These are phyloP conservation scores for Ormyrus thymus DNA, from an alignment of 2,888 invertebrate species.

Conservation along the genomic window DNA sequence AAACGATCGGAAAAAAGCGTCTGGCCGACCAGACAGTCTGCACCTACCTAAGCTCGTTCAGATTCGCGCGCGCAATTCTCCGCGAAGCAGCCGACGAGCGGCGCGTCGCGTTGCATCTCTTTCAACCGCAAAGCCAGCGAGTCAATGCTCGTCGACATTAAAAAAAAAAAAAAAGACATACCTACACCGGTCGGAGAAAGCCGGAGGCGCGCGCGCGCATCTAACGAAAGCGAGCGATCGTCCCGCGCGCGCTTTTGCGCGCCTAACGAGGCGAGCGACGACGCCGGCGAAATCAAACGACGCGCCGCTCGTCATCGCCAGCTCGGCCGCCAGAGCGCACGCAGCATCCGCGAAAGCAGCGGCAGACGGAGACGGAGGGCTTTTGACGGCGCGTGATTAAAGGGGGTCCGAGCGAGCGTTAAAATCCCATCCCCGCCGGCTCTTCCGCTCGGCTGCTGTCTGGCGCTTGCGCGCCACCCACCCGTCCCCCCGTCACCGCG, in stretches of 20 bases:
- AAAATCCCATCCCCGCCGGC: conserved; percentile 4
- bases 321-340: neutral
- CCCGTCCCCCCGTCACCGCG: neutral
- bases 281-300: conserved; percentile 38
- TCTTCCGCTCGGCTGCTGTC: neutral
- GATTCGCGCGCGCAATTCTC: too few species aligned
- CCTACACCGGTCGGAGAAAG: neutral
- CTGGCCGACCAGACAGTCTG: too few species aligned
- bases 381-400: conserved; percentile 34
- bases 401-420: conserved; percentile 19
- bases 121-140: neutral
- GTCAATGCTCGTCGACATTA: conserved; percentile 14
- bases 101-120: neutral
- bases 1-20: too few species aligned
- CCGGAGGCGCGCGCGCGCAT: neutral
- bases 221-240: conserved; percentile 7
- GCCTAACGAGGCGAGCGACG: conserved; percentile 45
- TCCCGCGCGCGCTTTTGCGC: conserved; percentile 7
- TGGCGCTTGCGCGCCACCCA: too few species aligned
- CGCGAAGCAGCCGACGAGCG: neutral
- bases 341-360: conserved; percentile 29
- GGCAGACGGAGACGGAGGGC: neutral
- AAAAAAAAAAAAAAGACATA: conserved; percentile 5
- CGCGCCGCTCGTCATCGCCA: conserved; percentile 35
- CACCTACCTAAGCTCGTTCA: too few species aligned